Evolutionary conservation across 1,140 invertebrate species (phyloP).

Genomic region (Nautilus pompilius): DNA sequence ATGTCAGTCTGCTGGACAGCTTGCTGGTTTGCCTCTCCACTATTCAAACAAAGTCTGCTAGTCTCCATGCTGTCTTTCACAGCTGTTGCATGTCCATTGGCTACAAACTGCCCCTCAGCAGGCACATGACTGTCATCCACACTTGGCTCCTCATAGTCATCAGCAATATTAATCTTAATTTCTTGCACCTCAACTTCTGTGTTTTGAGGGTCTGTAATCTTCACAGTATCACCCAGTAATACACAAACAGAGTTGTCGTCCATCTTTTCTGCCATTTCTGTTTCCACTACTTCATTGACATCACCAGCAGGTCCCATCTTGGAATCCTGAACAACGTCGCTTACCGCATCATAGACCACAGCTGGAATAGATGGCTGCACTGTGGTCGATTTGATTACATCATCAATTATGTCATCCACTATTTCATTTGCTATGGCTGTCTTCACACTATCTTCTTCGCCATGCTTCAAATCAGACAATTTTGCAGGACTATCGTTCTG

Average conservation of each 20-base stretch:
- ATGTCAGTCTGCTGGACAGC: conserved; percentile 42
- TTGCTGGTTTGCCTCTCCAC: conserved; percentile 7
- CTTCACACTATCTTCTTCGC: conserved; percentile 6
- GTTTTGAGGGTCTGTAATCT: too few species aligned
- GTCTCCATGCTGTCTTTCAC: conserved; percentile 7
- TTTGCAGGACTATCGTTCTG: conserved; percentile 33
- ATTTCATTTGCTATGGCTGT: conserved; percentile 27
- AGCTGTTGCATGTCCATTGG: conserved; percentile 37
- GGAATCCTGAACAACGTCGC: conserved; percentile 27
- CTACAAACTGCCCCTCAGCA: conserved; percentile 24
- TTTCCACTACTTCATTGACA: conserved; percentile 7
- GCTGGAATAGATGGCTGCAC: conserved; percentile 44
- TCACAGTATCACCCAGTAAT: neutral
- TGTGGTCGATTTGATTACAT: conserved; percentile 41
- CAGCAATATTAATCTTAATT: conserved; percentile 31
- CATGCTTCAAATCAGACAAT: conserved; percentile 8
- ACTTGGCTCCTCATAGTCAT: conserved; percentile 18
- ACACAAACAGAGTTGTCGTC: conserved; percentile 5
- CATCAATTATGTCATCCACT: conserved; percentile 43
- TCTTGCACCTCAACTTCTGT: conserved; percentile 30
- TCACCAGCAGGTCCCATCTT: conserved; percentile 8
- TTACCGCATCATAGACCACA: conserved; percentile 42
- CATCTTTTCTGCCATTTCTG: conserved; percentile 3
- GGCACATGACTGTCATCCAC: too few species aligned
- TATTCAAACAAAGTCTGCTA: neutral